Evolutionary conservation across 2,888 invertebrate species (phyloP).

Genomic region (Drosophila seclusa): DNA sequence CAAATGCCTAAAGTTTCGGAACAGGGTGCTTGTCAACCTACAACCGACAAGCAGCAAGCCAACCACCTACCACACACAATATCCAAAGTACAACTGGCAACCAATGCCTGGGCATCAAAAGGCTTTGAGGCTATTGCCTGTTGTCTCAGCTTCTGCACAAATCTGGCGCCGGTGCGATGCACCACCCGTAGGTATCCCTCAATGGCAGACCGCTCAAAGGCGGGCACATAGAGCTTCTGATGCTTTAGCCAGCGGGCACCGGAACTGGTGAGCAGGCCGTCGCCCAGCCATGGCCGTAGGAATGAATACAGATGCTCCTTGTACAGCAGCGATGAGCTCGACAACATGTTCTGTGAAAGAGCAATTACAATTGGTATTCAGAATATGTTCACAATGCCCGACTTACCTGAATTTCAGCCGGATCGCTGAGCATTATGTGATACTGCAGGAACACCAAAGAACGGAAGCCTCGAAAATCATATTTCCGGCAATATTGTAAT

Average conservation of each 20-base stretch:
- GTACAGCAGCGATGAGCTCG: constrained; percentile 84
- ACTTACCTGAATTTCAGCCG: constrained; percentile 81
- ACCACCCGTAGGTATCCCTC: constrained; percentile 83
- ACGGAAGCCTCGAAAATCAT: constrained; percentile 77
- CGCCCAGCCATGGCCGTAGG: constrained; percentile 85
- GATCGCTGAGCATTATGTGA: constrained; percentile 79
- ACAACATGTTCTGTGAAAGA: constrained; percentile 71
- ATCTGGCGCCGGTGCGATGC: constrained; percentile 85
- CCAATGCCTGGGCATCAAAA: constrained; percentile 86
- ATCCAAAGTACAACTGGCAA: constrained; percentile 85
- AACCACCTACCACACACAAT: constrained; percentile 81
- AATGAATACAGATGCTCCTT: constrained; percentile 85
- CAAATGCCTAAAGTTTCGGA: constrained; percentile 67
- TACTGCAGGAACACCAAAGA: constrained; percentile 74
- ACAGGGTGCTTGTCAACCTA: constrained; percentile 4
- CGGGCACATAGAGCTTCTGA: constrained; percentile 86
- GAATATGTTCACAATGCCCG: background rate
- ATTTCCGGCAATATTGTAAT: constrained; percentile 78
- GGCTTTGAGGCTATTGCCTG: constrained; percentile 35
- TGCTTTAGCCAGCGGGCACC: constrained; percentile 85
- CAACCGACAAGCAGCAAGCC: background rate
- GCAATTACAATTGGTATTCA: background rate
- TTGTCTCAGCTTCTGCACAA: constrained; percentile 82
- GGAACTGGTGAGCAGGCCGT: constrained; percentile 85
- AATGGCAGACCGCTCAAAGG: constrained; percentile 83